Evolutionary conservation across 2,797 vertebrate genomes (phyloP), one percentile per base, ranked within the genome.

Genomic region (Cirrhinus mrigala): DNA sequence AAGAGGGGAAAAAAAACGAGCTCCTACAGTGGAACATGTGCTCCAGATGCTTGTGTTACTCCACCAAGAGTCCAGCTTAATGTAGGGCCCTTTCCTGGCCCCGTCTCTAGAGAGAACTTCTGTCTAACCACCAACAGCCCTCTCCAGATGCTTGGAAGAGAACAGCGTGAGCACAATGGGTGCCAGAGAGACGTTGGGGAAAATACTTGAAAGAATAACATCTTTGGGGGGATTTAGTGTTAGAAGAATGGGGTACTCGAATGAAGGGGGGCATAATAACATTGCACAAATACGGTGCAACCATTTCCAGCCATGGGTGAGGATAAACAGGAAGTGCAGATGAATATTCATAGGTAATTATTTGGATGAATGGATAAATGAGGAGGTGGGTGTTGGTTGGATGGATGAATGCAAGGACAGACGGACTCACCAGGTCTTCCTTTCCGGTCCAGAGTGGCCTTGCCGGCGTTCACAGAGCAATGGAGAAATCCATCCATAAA

Each of bases 401-500:
- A 62, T 56, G 60, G 44, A 78, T 37, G 7, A 27, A 44, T 20
- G 22, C 6, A 29, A 33, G 20, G 10, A 62, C 16, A 9, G 71
- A 79, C 64, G 40, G 52, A 86, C 46, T 93, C 95, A 99, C 98
- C 98, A 84, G 99, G 97, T 92, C 96, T 94, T 85, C 96, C 90
- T 86, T 96, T 97, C 82, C 95, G 97, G 89, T 98, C 97, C 85
- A 90, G 87, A 16, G 94, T 92, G 29, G 93, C 84, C 91, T 96
- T 98, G 78, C 92, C 75, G 0, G 90, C 89, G 79, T 92, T 94
- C n/a, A 94, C 87, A 85, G 96, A 94, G 90, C 97, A 96, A 91
- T 97, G 98, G 85, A 99, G 94, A 95, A 97, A 98, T 84, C 98
- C 98, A 85, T 97, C 97, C 90, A 98, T 96, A 92, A 98, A 99